A percentile compares a stretch with the other conserved stretches of the same genome.
phyloP scores from a whole-genome alignment of 2,113 vertebrate species.

The Pygoscelis adeliae region DNA sequence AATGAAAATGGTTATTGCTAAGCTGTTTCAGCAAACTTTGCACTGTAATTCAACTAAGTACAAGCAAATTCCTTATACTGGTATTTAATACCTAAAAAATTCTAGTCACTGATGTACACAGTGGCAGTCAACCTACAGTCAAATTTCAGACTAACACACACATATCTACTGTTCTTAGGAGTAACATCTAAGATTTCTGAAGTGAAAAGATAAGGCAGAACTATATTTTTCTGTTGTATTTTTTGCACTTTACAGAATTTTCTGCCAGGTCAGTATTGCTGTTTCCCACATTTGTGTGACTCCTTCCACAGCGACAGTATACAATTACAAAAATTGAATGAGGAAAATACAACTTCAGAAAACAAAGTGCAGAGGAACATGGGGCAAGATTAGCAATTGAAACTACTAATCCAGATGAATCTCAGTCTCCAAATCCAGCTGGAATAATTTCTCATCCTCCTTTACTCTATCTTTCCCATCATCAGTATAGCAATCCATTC shows the following conservation, averaged over 20 bases:
- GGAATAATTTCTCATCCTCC: background rate
- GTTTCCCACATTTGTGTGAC: background rate
- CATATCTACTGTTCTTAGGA: background rate
- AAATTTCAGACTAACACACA: background rate
- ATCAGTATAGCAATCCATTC: background rate
- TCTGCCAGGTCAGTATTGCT: background rate
- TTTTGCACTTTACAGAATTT: background rate
- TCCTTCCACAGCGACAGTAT: background rate
- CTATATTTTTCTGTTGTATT: background rate
- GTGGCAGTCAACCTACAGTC: background rate
- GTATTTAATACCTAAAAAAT: background rate
- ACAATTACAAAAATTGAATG: background rate
- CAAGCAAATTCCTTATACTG: background rate
- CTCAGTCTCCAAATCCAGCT: background rate
- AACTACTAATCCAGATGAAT: background rate
- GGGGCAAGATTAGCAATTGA: background rate
- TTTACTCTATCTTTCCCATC: background rate
- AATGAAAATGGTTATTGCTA: background rate
- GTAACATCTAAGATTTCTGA: background rate
- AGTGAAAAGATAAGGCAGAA: background rate
- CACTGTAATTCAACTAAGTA: background rate
- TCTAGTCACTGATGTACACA: background rate
- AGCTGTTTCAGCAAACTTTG: background rate
- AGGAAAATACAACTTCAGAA: slow-evolving; percentile 4
- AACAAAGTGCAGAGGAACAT: background rate